These are phyloP conservation scores for Pantelozetes paolii DNA, from an alignment of 2,888 invertebrate species.

Conservation along the genomic window DNA sequence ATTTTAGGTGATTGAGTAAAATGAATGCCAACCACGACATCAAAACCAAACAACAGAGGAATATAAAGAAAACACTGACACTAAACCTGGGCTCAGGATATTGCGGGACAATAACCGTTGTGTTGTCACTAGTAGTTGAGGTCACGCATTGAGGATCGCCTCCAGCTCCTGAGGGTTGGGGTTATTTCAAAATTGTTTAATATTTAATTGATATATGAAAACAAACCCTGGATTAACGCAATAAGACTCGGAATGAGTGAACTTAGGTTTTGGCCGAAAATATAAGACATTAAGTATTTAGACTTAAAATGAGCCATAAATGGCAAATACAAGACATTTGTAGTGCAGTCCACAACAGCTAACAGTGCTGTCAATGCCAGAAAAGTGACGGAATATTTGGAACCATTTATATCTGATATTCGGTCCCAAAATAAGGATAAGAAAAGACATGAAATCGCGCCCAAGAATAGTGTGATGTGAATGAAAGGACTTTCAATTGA, in stretches of 20 bases:
- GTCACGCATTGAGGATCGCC: conserved; percentile 57
- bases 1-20: conserved; percentile 57
- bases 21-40: conserved; percentile 64
- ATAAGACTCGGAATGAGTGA: conserved; percentile 76
- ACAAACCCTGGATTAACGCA: conserved; percentile 68
- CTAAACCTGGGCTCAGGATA: conserved; percentile 61
- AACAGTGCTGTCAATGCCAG: conserved; percentile 64
- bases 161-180: conserved; percentile 58
- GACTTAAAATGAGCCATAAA: conserved; percentile 65
- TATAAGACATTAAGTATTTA: conserved; percentile 72
- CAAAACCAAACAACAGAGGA: conserved; percentile 63
- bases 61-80: conserved; percentile 62
- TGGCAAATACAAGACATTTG: conserved; percentile 79
- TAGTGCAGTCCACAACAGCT: conserved; percentile 73
- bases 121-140: conserved; percentile 47
- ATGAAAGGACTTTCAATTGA: conserved; percentile 53
- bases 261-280: conserved; percentile 77
- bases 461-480: conserved; percentile 55
- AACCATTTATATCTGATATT: conserved; percentile 55
- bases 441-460: conserved; percentile 54
- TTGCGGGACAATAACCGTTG: conserved; percentile 46
- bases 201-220: not conserved
- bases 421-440: conserved; percentile 57
- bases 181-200: not conserved
- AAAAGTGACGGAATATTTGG: conserved; percentile 48